A percentile compares a stretch with the other conserved stretches of the same genome.
Evolutionary conservation across 2,888 invertebrate genomes (phyloP).

Genomic region (Thyatira batis): DNA sequence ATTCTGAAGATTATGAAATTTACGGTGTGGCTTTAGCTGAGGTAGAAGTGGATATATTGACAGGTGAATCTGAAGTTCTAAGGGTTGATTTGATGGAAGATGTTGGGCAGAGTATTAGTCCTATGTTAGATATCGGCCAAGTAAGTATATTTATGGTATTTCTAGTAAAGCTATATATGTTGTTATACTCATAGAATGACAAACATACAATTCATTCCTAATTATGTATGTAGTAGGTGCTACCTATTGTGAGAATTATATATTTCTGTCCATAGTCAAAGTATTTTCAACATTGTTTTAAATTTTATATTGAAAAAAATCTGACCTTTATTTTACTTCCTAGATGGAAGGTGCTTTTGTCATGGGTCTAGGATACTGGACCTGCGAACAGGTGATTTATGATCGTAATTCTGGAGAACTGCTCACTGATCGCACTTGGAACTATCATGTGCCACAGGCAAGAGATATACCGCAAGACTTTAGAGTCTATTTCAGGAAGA

Average conservation of each 20-base stretch:
- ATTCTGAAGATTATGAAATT: constrained; percentile 46
- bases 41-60: constrained; percentile 87
- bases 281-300: no score
- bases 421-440: constrained; percentile 86
- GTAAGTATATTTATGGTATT: no score
- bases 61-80: constrained; percentile 84
- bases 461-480: constrained; percentile 85
- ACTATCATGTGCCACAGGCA: constrained; percentile 83
- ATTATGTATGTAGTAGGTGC: no score
- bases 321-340: neutral
- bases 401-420: constrained; percentile 79
- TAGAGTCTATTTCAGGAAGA: constrained; percentile 75
- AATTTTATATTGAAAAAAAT: neutral
- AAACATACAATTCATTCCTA: no score
- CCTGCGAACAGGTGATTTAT: constrained; percentile 81
- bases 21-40: constrained; percentile 83
- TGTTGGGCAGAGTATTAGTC: constrained; percentile 84
- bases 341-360: constrained; percentile 84
- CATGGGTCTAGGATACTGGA: constrained; percentile 85
- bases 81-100: constrained; percentile 86
- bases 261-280: no score
- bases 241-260: no score
- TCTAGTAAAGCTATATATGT: no score
- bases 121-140: constrained; percentile 85
- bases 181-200: no score